Evolutionary conservation across 2,113 vertebrate genomes (phyloP).

Genomic region (Dasypus novemcinctus): DNA sequence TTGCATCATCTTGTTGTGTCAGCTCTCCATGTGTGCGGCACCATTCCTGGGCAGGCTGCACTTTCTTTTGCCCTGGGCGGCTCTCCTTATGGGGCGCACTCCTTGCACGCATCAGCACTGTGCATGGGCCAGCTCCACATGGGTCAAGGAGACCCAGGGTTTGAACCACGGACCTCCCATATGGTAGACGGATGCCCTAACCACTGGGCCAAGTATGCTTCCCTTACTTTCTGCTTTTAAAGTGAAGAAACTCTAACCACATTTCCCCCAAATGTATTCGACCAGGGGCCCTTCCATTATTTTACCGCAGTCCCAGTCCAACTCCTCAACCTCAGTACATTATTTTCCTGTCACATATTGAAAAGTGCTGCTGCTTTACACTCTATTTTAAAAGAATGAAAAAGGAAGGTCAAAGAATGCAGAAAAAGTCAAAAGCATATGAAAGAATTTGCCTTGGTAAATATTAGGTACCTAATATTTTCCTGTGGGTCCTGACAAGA

Average conservation of each 20-base stretch:
- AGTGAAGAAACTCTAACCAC: neutral
- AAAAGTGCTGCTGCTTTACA: neutral
- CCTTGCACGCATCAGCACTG: too few species aligned
- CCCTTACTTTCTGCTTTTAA: too few species aligned
- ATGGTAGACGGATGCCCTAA: too few species aligned
- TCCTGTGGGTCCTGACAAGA: neutral
- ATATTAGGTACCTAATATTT: neutral
- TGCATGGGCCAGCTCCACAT: too few species aligned
- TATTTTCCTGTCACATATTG: neutral
- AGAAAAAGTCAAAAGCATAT: neutral
- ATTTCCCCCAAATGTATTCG: neutral
- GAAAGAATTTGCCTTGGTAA: neutral
- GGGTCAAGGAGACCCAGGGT: too few species aligned
- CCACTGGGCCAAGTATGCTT: too few species aligned
- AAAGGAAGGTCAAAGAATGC: neutral
- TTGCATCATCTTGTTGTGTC: too few species aligned
- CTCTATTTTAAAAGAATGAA: neutral
- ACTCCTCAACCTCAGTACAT: neutral
- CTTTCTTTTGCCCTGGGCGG: too few species aligned
- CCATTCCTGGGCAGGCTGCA: too few species aligned
- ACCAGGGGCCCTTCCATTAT: neutral
- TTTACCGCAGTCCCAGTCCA: neutral
- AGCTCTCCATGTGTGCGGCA: too few species aligned
- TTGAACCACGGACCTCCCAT: too few species aligned
- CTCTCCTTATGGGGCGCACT: too few species aligned